Conservation (phyloP, 2,888 invertebrate species). For the Cetonia aurata region DNA sequence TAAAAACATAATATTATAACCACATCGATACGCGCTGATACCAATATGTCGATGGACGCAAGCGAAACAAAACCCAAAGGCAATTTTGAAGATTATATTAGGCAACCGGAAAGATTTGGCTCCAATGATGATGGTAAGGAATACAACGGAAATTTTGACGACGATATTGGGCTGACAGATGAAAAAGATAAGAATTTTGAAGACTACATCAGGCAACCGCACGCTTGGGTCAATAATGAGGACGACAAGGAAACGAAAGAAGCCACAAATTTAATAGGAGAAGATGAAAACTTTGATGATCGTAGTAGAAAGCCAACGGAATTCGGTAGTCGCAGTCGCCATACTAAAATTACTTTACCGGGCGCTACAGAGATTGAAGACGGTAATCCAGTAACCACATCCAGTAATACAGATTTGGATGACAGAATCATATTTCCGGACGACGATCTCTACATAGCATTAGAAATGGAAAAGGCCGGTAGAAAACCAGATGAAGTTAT, state of each 20-base stretch:
- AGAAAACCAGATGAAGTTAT: neutral
- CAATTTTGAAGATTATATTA: conserved; percentile 13
- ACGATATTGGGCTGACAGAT: neutral
- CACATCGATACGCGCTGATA: too few species aligned
- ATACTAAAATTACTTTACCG: too few species aligned
- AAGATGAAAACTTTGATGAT: too few species aligned
- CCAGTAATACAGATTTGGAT: neutral
- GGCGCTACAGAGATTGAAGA: too few species aligned
- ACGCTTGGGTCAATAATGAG: neutral
- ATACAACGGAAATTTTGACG: neutral
- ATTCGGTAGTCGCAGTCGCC: too few species aligned
- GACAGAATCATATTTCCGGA: conserved; percentile 12
- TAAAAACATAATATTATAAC: too few species aligned
- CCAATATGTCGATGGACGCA: too few species aligned
- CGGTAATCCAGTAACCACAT: neutral
- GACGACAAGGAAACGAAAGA: neutral
- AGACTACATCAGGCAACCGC: neutral
- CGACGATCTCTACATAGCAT: neutral
- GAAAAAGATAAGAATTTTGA: conserved; percentile 1
- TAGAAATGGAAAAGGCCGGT: neutral
- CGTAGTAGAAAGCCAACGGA: too few species aligned
- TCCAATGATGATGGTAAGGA: neutral
- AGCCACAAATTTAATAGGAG: too few species aligned
- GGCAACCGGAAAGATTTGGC: conserved; percentile 7
- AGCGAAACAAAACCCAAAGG: too few species aligned